These are phyloP conservation scores for Pinctada fucata DNA, from an alignment of 2,888 invertebrate genomes.

Conservation along the genomic window DNA sequence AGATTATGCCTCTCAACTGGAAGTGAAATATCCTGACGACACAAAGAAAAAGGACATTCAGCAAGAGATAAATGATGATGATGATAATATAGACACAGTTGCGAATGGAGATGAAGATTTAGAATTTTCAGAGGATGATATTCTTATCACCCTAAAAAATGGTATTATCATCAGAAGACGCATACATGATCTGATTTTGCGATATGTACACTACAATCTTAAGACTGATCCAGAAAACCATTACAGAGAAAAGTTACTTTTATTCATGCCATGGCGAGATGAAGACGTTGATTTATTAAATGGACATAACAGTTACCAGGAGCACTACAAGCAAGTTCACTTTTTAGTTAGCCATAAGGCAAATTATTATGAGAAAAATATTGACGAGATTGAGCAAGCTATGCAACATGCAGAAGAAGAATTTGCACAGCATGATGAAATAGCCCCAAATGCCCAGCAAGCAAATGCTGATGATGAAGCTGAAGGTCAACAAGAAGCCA, in stretches of 20 bases:
- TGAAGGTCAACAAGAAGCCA: slow-evolving; percentile 6
- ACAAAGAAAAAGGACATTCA: neutral
- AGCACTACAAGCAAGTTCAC: too few species aligned
- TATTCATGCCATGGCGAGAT: slow-evolving; percentile 31
- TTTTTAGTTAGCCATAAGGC: neutral
- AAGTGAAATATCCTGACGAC: neutral
- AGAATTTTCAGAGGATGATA: slow-evolving; percentile 6
- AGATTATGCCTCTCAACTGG: slow-evolving; percentile 1
- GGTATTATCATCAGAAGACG: slow-evolving; percentile 35
- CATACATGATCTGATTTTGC: too few species aligned
- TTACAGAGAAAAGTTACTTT: slow-evolving; percentile 32
- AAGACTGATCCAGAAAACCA: slow-evolving; percentile 42
- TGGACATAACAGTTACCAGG: neutral
- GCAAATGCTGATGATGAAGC: too few species aligned
- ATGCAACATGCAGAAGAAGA: too few species aligned
- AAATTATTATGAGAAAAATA: slow-evolving; percentile 42
- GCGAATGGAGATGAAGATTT: neutral
- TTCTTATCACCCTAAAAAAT: slow-evolving; percentile 35
- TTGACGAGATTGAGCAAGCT: slow-evolving; percentile 39
- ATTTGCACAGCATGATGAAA: too few species aligned
- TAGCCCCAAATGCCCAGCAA: too few species aligned
- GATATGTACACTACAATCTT: slow-evolving; percentile 16
- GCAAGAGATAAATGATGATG: neutral
- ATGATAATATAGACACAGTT: neutral
- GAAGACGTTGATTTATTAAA: slow-evolving; percentile 37